phyloP scores from a whole-genome alignment of 2,113 vertebrate genomes.

The Furnarius figulus region DNA sequence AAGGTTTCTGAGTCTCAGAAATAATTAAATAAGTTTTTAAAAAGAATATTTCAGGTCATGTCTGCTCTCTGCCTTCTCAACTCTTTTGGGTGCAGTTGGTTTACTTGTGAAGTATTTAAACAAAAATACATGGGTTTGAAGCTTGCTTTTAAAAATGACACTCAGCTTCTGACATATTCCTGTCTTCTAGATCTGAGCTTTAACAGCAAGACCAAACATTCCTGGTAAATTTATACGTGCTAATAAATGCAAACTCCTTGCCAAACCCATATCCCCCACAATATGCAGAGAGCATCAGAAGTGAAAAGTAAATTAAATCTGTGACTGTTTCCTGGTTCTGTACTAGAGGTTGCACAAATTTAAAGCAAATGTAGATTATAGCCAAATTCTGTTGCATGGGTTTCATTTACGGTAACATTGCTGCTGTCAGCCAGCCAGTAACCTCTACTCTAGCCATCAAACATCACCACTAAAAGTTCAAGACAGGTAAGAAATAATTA shows the following conservation, averaged over 20 bases:
- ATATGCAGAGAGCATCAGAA: constrained; percentile 30
- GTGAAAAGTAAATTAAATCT: constrained; percentile 47
- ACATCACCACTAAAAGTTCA: background rate
- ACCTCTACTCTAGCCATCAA: background rate
- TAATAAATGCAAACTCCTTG: constrained; percentile 52
- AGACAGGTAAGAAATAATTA: background rate
- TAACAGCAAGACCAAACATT: constrained; percentile 63
- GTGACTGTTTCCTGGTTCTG: constrained; percentile 11
- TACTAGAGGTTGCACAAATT: background rate
- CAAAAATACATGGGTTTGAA: background rate
- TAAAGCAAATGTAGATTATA: background rate
- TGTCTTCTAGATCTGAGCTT: constrained; percentile 28
- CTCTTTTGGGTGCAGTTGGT: background rate
- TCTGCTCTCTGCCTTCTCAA: background rate
- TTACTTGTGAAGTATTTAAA: constrained; percentile 2
- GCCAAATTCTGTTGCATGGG: background rate
- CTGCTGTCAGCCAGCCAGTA: background rate
- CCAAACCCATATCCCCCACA: constrained; percentile 26
- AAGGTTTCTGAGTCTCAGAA: background rate
- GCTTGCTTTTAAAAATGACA: constrained; percentile 2
- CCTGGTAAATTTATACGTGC: constrained; percentile 36
- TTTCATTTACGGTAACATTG: background rate
- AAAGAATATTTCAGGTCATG: background rate
- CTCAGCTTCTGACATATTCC: background rate
- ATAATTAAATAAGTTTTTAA: background rate